Conservation (phyloP, 2,113 vertebrate genomes). For the Phrynosoma platyrhinos region DNA sequence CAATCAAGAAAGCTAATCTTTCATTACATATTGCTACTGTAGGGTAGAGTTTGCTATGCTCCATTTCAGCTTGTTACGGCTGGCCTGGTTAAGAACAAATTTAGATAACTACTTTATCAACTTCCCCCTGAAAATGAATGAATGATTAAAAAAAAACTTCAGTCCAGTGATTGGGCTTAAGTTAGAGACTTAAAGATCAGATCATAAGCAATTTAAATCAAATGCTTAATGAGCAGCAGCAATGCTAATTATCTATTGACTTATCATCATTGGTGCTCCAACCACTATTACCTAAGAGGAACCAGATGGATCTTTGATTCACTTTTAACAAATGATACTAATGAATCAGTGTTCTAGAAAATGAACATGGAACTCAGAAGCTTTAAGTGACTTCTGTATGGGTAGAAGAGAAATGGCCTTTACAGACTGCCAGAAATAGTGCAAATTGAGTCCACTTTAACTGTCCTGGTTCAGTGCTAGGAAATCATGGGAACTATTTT, state of each 20-base stretch:
- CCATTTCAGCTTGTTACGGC: background rate
- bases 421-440: no score
- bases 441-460: no score
- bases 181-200: background rate
- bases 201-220: background rate
- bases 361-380: constrained; percentile 18
- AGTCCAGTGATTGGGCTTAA: background rate
- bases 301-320: constrained; percentile 40
- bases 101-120: constrained; percentile 4
- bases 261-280: constrained; percentile 7
- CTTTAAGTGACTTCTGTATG: background rate
- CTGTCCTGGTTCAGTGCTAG: no score
- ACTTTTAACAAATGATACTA: constrained; percentile 9
- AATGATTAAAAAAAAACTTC: background rate
- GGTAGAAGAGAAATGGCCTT: background rate
- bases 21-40: background rate
- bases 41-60: background rate
- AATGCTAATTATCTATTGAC: constrained; percentile 1
- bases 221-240: constrained; percentile 25
- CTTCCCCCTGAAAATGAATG: constrained; percentile 1
- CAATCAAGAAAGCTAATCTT: background rate
- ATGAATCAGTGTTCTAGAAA: constrained; percentile 33
- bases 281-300: constrained; percentile 16
- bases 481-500: no score
- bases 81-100: background rate